Evolutionary conservation across 2,113 vertebrate genomes (phyloP).

Genomic region (Daubentonia madagascariensis): DNA sequence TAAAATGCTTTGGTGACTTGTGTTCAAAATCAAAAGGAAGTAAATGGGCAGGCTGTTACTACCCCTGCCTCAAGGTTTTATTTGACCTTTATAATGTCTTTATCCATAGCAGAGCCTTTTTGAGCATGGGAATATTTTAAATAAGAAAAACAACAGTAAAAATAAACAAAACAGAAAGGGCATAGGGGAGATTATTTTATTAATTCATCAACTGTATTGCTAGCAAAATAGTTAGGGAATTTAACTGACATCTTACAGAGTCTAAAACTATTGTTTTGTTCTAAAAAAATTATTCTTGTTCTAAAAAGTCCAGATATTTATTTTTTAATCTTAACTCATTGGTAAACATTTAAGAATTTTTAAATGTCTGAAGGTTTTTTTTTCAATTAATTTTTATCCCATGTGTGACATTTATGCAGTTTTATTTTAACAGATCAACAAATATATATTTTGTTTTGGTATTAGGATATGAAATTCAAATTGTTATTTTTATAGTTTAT

Average conservation of each 20-base stretch:
- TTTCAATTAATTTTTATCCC: background rate
- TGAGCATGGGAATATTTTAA: constrained; percentile 7
- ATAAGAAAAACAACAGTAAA: background rate
- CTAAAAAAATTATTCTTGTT: background rate
- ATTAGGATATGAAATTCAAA: background rate
- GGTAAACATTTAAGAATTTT: constrained; percentile 6
- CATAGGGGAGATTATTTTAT: background rate
- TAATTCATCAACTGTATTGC: background rate
- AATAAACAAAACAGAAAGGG: background rate
- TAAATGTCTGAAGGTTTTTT: background rate
- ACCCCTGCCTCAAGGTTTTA: background rate
- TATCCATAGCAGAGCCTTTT: background rate
- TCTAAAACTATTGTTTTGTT: background rate
- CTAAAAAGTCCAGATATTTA: background rate
- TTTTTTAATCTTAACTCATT: background rate
- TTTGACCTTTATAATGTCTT: background rate
- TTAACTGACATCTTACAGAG: background rate
- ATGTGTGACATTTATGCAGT: background rate
- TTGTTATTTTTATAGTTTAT: background rate
- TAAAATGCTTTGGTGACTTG: background rate
- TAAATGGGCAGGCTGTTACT: background rate
- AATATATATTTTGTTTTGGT: background rate
- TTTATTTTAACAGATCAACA: constrained; percentile 26
- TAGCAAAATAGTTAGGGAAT: background rate
- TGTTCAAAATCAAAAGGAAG: background rate